Evolutionary conservation across 2,113 vertebrate genomes (phyloP).

Genomic region (Origma solitaria): DNA sequence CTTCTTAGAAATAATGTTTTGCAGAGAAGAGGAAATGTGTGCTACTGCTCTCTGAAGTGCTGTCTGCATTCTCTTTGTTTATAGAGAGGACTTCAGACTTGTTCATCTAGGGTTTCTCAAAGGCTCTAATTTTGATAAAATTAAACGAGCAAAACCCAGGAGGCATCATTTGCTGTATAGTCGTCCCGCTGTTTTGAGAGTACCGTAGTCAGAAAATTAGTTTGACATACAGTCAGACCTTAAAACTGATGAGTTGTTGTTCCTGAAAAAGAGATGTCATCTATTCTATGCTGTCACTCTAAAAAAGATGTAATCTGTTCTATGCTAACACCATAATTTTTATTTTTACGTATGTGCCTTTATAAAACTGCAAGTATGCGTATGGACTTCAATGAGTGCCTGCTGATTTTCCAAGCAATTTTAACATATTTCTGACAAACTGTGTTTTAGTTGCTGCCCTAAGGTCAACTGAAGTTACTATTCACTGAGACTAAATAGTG

Average conservation of each 20-base stretch:
- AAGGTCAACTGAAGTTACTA: neutral
- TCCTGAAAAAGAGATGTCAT: conserved; percentile 1
- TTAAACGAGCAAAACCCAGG: conserved; percentile 4
- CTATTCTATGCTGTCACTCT: neutral
- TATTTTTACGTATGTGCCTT: neutral
- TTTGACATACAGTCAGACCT: conserved; percentile 13
- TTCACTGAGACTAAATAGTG: neutral
- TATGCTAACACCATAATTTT: neutral
- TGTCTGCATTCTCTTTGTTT: neutral
- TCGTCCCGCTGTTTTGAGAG: conserved; percentile 12
- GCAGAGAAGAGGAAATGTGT: neutral
- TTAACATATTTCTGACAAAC: neutral
- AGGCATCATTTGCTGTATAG: neutral
- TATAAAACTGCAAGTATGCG: neutral
- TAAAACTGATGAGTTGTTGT: neutral
- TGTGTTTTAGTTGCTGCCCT: neutral
- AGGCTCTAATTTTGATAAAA: neutral
- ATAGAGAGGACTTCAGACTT: neutral
- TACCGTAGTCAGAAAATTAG: conserved; percentile 22
- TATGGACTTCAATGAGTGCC: neutral
- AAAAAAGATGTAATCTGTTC: neutral
- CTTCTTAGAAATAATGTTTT: neutral
- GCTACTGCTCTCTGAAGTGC: neutral
- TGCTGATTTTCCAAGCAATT: conserved; percentile 10
- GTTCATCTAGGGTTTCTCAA: neutral